phyloP scores from a whole-genome alignment of 2,113 vertebrate genomes.

The Dicentrarchus labrax region DNA sequence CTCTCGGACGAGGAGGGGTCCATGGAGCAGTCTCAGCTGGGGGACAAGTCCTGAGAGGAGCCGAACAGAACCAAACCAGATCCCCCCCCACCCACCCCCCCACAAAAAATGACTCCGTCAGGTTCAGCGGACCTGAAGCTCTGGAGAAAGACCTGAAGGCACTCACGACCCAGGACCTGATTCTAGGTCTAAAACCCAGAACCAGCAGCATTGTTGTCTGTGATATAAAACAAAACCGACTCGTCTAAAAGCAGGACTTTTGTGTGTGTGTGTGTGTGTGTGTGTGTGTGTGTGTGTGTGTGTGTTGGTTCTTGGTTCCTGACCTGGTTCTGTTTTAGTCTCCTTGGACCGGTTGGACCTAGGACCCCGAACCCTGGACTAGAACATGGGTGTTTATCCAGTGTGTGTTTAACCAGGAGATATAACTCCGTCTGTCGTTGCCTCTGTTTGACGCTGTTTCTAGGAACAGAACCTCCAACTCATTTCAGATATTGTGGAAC shows the following conservation, averaged over 20 bases:
- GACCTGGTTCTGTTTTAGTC: background rate
- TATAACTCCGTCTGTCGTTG: background rate
- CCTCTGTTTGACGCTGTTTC: background rate
- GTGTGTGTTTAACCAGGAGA: background rate
- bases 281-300: background rate
- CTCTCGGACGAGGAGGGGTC: slow-evolving; percentile 78
- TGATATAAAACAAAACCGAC: slow-evolving; percentile 19
- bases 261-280: background rate
- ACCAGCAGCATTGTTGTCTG: slow-evolving; percentile 1
- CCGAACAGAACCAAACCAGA: slow-evolving; percentile 23
- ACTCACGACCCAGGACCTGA: slow-evolving; percentile 1
- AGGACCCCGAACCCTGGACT: background rate
- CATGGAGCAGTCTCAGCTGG: slow-evolving; percentile 55
- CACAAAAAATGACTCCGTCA: background rate
- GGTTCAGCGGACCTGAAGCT: background rate
- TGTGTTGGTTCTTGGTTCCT: background rate
- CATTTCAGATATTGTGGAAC: background rate
- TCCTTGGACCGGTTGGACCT: background rate
- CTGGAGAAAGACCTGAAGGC: background rate
- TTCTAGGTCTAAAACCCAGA: slow-evolving; percentile 20
- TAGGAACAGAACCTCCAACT: background rate
- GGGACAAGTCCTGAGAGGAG: slow-evolving; percentile 76
- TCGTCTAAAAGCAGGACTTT: too few species aligned
- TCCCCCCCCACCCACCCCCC: background rate
- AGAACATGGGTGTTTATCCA: background rate